Conservation (phyloP, 2,113 vertebrate species). For the Daubentonia madagascariensis region DNA sequence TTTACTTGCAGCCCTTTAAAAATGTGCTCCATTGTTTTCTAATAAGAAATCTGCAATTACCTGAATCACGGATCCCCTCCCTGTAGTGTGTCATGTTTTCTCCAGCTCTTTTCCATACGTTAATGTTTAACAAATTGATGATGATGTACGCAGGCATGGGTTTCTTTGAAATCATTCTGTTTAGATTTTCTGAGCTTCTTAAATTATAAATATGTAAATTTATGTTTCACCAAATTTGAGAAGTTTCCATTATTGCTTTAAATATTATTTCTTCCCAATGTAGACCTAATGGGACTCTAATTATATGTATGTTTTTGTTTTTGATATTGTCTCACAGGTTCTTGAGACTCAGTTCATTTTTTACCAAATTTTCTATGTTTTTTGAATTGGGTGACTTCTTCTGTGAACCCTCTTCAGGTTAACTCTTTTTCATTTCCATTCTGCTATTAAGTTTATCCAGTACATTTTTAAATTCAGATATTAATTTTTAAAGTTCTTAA, state of each 20-base stretch:
- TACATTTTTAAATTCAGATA: background rate
- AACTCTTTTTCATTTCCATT: background rate
- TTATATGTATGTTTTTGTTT: background rate
- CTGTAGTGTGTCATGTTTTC: background rate
- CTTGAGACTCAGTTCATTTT: background rate
- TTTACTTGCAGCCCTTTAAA: background rate
- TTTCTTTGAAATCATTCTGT: background rate
- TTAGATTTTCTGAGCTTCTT: background rate
- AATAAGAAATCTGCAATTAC: background rate
- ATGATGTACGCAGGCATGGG: background rate
- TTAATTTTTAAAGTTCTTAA: background rate
- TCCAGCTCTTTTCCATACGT: background rate
- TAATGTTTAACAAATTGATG: background rate
- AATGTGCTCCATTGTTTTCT: background rate
- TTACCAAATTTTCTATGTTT: background rate
- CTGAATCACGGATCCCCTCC: background rate
- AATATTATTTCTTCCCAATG: background rate
- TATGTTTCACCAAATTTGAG: background rate
- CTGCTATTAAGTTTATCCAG: background rate
- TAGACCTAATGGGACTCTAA: background rate
- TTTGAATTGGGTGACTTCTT: background rate
- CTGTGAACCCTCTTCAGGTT: background rate
- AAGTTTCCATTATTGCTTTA: background rate
- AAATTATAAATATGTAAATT: background rate
- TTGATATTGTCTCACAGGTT: background rate